Conservation (phyloP, 2,113 vertebrate species). For the Halichoeres trimaculatus region DNA sequence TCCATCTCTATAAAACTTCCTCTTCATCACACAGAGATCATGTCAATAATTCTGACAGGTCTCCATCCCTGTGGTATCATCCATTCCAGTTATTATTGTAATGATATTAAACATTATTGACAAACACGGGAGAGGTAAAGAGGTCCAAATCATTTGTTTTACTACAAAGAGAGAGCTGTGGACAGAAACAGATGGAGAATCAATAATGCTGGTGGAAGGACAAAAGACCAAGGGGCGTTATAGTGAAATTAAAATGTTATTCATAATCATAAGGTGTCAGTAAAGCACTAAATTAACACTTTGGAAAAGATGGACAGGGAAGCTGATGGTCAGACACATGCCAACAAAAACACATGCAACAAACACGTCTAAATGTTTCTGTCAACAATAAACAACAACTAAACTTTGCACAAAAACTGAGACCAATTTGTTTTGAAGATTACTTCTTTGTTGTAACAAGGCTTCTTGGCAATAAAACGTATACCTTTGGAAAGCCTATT, state of each 20-base stretch:
- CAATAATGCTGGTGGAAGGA: slow-evolving; percentile 75
- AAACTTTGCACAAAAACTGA: no score
- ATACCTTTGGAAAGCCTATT: no score
- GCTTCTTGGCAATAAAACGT: no score
- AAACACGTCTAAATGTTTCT: not conserved
- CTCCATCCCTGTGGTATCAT: slow-evolving; percentile 58
- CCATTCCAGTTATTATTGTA: slow-evolving; percentile 72
- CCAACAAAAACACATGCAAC: not conserved
- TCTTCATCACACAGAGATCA: slow-evolving; percentile 63
- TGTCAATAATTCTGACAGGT: slow-evolving; percentile 69
- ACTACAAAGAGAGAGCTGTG: slow-evolving; percentile 49
- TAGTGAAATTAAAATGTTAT: slow-evolving; percentile 69
- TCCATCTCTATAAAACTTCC: slow-evolving; percentile 16
- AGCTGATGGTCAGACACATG: slow-evolving; percentile 19
- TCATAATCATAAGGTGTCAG: slow-evolving; percentile 60
- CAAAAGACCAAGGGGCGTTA: slow-evolving; percentile 63
- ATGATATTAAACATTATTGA: slow-evolving; percentile 78
- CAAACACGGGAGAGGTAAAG: slow-evolving; percentile 54
- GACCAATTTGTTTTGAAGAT: no score
- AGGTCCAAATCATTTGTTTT: slow-evolving; percentile 71
- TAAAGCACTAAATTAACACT: slow-evolving; percentile 32
- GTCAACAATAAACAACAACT: no score
- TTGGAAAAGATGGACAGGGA: slow-evolving; percentile 22
- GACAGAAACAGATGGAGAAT: slow-evolving; percentile 80
- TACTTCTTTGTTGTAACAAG: no score